Evolutionary conservation across 2,797 vertebrate genomes (phyloP).

Genomic region (Semotilus atromaculatus): DNA sequence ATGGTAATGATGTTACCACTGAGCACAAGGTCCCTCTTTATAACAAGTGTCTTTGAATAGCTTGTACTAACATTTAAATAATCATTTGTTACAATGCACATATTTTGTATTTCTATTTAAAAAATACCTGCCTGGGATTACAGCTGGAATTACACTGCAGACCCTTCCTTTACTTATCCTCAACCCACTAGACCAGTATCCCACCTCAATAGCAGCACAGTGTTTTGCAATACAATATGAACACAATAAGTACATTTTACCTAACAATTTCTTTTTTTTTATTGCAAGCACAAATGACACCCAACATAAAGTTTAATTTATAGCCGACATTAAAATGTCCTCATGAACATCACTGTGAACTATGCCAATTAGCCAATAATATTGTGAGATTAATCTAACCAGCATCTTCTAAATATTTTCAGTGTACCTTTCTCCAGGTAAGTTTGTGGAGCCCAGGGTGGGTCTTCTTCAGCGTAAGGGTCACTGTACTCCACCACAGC

Average conservation of each 20-base stretch:
- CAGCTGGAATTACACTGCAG: no score
- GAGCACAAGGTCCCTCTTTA: background rate
- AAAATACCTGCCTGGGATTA: background rate
- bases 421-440: slow-evolving; percentile 91
- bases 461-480: slow-evolving; percentile 94
- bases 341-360: background rate
- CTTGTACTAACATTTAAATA: background rate
- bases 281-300: background rate
- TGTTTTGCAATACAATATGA: background rate
- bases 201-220: background rate
- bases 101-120: background rate
- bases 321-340: background rate
- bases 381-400: background rate
- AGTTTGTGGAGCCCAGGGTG: slow-evolving; percentile 90
- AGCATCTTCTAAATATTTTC: background rate
- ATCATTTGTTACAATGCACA: background rate
- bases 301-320: background rate
- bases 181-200: background rate
- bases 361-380: background rate
- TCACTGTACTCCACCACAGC: slow-evolving; percentile 94
- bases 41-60: background rate
- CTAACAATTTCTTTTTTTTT: background rate
- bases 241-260: background rate
- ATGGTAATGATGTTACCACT: background rate
- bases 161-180: background rate